A percentile compares a stretch with the other conserved stretches of the same genome.
Conservation (phyloP, 2,797 vertebrate species). For the Peromyscus aztecus region DNA sequence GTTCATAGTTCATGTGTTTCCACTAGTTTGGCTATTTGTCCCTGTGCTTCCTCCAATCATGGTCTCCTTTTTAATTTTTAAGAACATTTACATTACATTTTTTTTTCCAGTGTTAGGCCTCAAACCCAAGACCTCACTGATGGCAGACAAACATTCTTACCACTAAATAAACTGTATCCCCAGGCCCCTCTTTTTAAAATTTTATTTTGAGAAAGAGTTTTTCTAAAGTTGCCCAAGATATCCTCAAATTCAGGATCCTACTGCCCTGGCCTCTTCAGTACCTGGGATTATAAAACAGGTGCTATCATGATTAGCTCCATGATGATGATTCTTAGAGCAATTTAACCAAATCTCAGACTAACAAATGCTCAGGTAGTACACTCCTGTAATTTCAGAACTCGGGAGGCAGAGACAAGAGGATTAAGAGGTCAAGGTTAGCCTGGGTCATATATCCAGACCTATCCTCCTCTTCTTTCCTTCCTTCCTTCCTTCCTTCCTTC, state of each 20-base stretch:
- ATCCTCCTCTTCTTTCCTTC: too few relatives aligned
- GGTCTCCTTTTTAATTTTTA: background rate
- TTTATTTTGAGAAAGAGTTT: background rate
- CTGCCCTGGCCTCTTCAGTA: background rate
- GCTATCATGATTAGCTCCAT: background rate
- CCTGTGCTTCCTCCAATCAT: too few relatives aligned
- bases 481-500: accelerated
- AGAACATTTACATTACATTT: background rate
- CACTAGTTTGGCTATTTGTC: too few relatives aligned
- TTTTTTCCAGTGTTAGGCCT: background rate
- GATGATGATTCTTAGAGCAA: background rate
- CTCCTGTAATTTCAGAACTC: background rate
- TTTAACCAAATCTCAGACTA: background rate
- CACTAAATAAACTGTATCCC: background rate
- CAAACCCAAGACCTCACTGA: background rate
- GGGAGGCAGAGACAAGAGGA: background rate
- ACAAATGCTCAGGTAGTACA: background rate
- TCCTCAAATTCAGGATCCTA: background rate
- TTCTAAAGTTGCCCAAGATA: background rate
- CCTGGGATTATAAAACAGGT: background rate
- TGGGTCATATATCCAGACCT: background rate
- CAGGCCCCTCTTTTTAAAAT: background rate
- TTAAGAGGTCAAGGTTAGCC: background rate
- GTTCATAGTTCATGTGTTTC: too few relatives aligned
- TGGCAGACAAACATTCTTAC: background rate